Base-by-base conservation (phyloP, 2,888 invertebrate genomes). In the Chrysomela aeneicollis region DNA sequence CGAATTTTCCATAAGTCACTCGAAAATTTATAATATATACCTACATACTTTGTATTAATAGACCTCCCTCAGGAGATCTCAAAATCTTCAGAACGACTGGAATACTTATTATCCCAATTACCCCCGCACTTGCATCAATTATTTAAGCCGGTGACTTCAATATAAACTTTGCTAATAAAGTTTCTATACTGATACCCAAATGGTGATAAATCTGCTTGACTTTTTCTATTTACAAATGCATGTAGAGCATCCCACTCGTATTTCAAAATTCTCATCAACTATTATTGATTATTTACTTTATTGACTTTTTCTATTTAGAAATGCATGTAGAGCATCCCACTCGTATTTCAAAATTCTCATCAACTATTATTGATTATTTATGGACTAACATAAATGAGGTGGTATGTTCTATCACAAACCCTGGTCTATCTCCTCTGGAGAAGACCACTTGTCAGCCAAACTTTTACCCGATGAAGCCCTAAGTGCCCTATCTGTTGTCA, bases 21-120 rank as follows among this genome's bases (percentile, higher is more conserved):
- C 18, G n/a, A 53, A 53, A 35, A 35, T n/a, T 12, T 30, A 30
- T 30, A 19, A 17, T 53, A 1, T 53, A 30, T 9, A 19, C n/a
- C n/a, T n/a, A n/a, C 4, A 53, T 53, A 53, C 35, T 53, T 4
- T 53, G 32, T 19, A 19, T 53, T 12, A 32, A 53, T 53, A 17
- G 53, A 5, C 19, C 53, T 53, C 37, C 54, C 52, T 18, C 19
- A 42, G 35, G 21, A n/a, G 42, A 55, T 42, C 19, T 42, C 26
- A 12, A 55, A n/a, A 21, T 26, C 19, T 55, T 55, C 42, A 22
- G 55, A 42, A 21, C 35, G 37, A 55, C 42, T 35, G 18, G 35
- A 54, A 54, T 30, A 19, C 15, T 35, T 55, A 9, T 42, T 55
- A 8, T 15, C 15, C 3, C 3, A 42, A 15, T 42, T 42, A 4